A percentile compares a stretch with the other conserved stretches of the same genome.
Evolutionary conservation across 2,888 invertebrate species (phyloP).

Genomic region (Minunthozetes semirufus): DNA sequence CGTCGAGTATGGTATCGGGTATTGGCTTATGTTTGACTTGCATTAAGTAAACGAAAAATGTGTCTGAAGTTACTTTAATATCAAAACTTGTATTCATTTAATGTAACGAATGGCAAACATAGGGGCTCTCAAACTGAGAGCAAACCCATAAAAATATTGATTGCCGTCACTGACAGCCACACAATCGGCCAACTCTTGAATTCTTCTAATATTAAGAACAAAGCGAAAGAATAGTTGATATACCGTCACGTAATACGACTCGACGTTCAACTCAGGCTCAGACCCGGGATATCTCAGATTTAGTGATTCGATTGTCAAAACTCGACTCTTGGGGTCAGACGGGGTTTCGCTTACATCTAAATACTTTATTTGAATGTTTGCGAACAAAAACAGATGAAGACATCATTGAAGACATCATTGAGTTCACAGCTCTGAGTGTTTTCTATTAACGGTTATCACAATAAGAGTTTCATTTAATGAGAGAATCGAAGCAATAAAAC

Average conservation of each 20-base stretch:
- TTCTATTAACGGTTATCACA: neutral
- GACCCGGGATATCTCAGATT: neutral
- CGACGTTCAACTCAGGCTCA: neutral
- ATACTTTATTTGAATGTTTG: neutral
- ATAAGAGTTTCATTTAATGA: constrained; percentile 9
- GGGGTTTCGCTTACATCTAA: neutral
- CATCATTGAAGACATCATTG: neutral
- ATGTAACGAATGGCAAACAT: constrained; percentile 1
- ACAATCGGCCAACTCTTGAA: neutral
- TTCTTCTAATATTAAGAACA: neutral
- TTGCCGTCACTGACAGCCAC: neutral
- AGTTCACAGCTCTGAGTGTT: neutral
- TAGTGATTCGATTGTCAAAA: neutral
- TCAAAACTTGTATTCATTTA: constrained; percentile 3
- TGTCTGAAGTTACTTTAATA: constrained; percentile 1
- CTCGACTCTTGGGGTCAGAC: neutral
- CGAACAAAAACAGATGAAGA: neutral
- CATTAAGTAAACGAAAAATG: constrained; percentile 1
- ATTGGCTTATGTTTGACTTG: neutral
- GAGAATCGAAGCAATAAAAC: neutral
- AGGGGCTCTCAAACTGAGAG: neutral
- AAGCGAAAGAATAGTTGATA: neutral
- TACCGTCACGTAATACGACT: neutral
- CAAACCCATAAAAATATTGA: neutral
- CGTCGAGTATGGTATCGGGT: neutral